Percentiles rank a stretch among this genome's conserved stretches.
Conservation (phyloP, 2,797 vertebrate genomes). For the Anolis apletophallus region DNA sequence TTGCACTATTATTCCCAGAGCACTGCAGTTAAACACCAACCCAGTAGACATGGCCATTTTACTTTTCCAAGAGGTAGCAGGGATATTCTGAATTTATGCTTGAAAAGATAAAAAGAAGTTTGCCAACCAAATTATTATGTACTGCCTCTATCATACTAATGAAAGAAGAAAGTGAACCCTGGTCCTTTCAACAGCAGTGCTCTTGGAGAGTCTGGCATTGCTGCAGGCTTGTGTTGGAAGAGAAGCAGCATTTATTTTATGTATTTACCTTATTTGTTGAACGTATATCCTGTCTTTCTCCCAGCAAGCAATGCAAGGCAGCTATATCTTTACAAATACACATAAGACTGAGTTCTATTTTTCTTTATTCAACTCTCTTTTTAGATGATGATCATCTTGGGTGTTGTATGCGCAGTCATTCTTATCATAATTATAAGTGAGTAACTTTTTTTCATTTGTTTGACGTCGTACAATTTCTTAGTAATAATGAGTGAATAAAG, state of each 20-base stretch:
- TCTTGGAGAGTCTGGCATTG: not conserved
- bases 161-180: too few species aligned
- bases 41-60: not conserved
- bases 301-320: too few species aligned
- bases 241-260: not conserved
- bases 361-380: constrained; percentile 54
- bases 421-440: constrained; percentile 81
- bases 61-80: not conserved
- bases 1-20: not conserved
- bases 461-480: constrained; percentile 32
- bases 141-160: not conserved
- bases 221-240: not conserved
- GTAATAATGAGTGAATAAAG: constrained; percentile 34
- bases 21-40: too few species aligned
- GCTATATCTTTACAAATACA: not conserved
- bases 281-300: too few species aligned
- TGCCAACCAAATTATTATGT: not conserved
- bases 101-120: not conserved
- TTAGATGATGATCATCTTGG: constrained; percentile 81
- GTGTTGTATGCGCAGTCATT: constrained; percentile 76
- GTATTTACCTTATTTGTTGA: too few species aligned
- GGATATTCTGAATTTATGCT: not conserved
- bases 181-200: not conserved
- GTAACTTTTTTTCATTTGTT: constrained; percentile 59
- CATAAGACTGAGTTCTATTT: constrained; percentile 7